A percentile compares a stretch with the other conserved stretches of the same genome.
These are phyloP conservation scores for Cyanoderma ruficeps DNA, from an alignment of 2,113 vertebrate genomes.

Conservation along the genomic window DNA sequence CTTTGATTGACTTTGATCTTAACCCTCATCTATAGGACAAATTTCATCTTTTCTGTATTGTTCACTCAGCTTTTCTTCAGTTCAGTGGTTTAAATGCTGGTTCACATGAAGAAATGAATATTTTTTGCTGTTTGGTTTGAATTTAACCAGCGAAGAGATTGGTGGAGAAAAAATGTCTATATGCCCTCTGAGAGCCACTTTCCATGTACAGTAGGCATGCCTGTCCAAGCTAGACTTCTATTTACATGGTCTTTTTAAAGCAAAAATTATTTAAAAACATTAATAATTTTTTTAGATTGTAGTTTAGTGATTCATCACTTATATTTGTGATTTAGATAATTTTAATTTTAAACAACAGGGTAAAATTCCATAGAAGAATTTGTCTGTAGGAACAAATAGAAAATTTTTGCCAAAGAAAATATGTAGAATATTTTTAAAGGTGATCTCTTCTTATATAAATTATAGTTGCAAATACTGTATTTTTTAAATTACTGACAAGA, in stretches of 20 bases:
- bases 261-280: not conserved
- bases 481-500: conserved; percentile 36
- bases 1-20: not conserved
- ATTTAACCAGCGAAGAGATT: not conserved
- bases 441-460: conserved; percentile 1
- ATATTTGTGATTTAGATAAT: not conserved
- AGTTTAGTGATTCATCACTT: not conserved
- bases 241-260: not conserved
- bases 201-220: not conserved
- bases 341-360: not conserved
- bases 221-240: not conserved
- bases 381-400: not conserved
- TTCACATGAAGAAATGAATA: not conserved
- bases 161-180: not conserved
- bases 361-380: not conserved
- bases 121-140: conserved; percentile 44
- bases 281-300: not conserved
- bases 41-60: not conserved
- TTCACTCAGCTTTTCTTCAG: not conserved
- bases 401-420: not conserved
- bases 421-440: not conserved
- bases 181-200: not conserved
- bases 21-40: not conserved
- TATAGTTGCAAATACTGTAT: not conserved
- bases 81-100: not conserved